A percentile compares a stretch with the other conserved stretches of the same genome.
These are phyloP conservation scores for Drosophila nebulosa DNA, from an alignment of 1,140 invertebrate species.

Conservation along the genomic window DNA sequence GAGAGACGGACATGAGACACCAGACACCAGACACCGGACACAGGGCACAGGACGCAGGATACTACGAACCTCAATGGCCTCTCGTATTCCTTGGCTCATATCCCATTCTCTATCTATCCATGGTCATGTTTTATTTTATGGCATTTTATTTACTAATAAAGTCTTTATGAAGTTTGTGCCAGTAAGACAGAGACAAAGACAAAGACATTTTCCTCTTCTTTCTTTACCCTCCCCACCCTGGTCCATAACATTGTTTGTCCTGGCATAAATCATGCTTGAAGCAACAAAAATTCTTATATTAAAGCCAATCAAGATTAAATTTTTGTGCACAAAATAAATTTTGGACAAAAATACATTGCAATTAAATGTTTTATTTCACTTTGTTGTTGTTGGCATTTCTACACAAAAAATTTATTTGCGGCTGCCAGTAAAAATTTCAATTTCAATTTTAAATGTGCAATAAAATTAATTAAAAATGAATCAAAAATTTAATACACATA, in stretches of 20 bases:
- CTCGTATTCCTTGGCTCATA: background rate
- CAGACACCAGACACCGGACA: constrained; percentile 1
- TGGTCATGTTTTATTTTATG: constrained; percentile 24
- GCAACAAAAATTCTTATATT: background rate
- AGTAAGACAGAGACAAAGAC: constrained; percentile 14
- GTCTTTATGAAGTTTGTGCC: constrained; percentile 37
- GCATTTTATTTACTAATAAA: constrained; percentile 58
- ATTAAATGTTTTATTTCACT: background rate
- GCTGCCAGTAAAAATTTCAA: background rate
- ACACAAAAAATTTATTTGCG: background rate
- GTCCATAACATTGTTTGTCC: background rate
- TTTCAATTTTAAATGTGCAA: background rate
- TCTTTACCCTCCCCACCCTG: background rate
- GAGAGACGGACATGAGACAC: constrained; percentile 2
- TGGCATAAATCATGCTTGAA: constrained; percentile 29
- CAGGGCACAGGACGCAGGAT: constrained; percentile 18
- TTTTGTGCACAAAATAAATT: background rate
- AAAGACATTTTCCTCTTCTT: background rate
- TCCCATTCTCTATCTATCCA: background rate
- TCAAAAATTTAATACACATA: background rate
- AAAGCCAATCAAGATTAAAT: background rate
- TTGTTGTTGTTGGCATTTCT: background rate
- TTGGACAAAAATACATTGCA: background rate
- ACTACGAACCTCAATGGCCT: constrained; percentile 27
- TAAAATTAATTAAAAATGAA: background rate